Percentiles rank a stretch among this genome's conserved stretches.
Conservation (phyloP, 2,797 vertebrate genomes). For the Ficedula albicollis region DNA sequence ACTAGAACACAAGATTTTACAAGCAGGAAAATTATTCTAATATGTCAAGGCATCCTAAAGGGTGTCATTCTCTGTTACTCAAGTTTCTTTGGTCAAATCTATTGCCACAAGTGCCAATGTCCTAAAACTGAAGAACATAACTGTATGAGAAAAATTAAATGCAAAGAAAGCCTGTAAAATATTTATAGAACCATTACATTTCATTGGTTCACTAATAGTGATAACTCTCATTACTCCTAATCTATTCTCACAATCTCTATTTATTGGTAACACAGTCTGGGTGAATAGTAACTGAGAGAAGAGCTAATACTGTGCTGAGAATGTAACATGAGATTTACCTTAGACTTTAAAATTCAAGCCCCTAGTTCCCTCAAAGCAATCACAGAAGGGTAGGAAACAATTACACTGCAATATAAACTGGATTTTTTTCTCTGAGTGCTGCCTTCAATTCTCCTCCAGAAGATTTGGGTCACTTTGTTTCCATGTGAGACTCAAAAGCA, state of each 20-base stretch:
- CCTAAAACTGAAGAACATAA: neutral
- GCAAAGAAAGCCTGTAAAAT: neutral
- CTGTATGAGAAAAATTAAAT: neutral
- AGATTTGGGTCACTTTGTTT: constrained; percentile 3
- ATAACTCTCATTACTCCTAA: neutral
- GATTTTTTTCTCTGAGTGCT: neutral
- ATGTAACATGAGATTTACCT: neutral
- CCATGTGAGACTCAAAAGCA: neutral
- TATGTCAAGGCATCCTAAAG: neutral
- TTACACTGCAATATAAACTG: neutral
- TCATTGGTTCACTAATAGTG: neutral
- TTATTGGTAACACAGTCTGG: neutral
- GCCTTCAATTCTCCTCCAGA: neutral
- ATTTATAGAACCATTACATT: neutral
- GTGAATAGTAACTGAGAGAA: neutral
- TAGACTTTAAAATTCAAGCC: constrained; percentile 17
- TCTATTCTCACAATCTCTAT: neutral
- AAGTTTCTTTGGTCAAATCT: neutral
- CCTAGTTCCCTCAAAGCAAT: neutral
- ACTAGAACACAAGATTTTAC: neutral
- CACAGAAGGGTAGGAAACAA: neutral
- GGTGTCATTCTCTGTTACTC: neutral
- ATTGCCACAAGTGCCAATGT: neutral
- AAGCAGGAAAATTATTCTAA: neutral
- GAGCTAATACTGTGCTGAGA: neutral